These are phyloP conservation scores for Clarias platycephalus DNA, from an alignment of 2,797 vertebrate genomes.

Conservation along the genomic window DNA sequence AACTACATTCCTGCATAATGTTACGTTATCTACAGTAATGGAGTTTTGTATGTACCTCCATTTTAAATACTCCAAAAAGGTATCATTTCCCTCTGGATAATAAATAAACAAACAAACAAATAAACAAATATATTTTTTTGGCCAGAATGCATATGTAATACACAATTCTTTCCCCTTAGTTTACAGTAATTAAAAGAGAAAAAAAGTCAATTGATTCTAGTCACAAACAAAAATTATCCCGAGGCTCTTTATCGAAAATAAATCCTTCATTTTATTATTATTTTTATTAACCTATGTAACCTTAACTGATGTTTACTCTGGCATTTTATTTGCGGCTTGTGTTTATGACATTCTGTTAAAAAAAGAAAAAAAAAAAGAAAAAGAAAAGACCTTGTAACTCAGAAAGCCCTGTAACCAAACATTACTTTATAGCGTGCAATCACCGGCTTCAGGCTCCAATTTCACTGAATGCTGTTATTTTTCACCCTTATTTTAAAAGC, in stretches of 20 bases:
- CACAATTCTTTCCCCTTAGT: neutral
- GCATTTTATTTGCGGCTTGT: neutral
- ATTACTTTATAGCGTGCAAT: slow-evolving; percentile 14
- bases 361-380: neutral
- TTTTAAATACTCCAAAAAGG: too few species aligned
- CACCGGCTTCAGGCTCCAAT: slow-evolving; percentile 10
- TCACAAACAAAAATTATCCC: too few species aligned
- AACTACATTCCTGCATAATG: too few species aligned
- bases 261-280: neutral
- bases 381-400: neutral
- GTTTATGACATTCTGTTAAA: neutral
- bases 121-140: neutral
- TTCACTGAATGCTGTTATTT: slow-evolving; percentile 27
- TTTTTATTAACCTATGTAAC: neutral
- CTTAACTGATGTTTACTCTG: slow-evolving; percentile 10
- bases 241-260: neutral
- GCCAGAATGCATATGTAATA: neutral
- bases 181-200: neutral
- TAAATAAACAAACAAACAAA: too few species aligned
- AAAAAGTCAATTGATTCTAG: neutral
- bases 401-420: neutral
- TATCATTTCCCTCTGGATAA: too few species aligned
- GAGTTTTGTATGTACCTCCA: too few species aligned
- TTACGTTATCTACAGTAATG: too few species aligned
- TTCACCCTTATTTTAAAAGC: slow-evolving; percentile 38